Evolutionary conservation across 2,888 invertebrate genomes (phyloP).

Genomic region (Agonopterix alstromeriana): DNA sequence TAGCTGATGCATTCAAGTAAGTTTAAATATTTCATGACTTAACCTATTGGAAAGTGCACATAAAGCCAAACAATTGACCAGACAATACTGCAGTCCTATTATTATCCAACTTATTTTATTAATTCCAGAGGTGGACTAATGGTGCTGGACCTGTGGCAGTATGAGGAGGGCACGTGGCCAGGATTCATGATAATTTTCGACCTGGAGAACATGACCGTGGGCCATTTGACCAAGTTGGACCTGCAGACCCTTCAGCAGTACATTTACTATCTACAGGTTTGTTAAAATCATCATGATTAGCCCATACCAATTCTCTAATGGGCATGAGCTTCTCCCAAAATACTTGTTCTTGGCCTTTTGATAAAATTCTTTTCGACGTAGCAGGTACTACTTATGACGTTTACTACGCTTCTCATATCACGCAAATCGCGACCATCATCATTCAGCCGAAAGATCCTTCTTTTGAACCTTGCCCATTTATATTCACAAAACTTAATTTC

Average conservation of each 20-base stretch:
- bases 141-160: constrained; percentile 69
- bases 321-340: too few relatives aligned
- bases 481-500: too few relatives aligned
- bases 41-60: too few relatives aligned
- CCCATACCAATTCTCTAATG: not conserved
- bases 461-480: too few relatives aligned
- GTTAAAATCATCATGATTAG: not conserved
- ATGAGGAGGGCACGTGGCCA: constrained; percentile 18
- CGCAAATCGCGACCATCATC: too few relatives aligned
- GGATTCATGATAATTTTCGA: constrained; percentile 79
- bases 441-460: too few relatives aligned
- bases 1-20: constrained; percentile 25
- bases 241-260: constrained; percentile 79
- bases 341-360: too few relatives aligned
- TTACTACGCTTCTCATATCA: too few relatives aligned
- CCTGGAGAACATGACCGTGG: constrained; percentile 72
- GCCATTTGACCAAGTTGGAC: constrained; percentile 78
- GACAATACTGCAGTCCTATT: too few relatives aligned
- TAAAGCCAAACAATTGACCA: too few relatives aligned
- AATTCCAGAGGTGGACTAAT: constrained; percentile 52
- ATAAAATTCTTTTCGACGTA: not conserved
- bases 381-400: not conserved
- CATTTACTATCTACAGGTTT: constrained; percentile 78
- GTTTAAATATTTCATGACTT: too few relatives aligned
- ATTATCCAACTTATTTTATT: not conserved